Percentiles rank a stretch among this genome's conserved stretches.
Conservation (phyloP, 2,797 vertebrate species). For the Pseudopleuronectes americanus region DNA sequence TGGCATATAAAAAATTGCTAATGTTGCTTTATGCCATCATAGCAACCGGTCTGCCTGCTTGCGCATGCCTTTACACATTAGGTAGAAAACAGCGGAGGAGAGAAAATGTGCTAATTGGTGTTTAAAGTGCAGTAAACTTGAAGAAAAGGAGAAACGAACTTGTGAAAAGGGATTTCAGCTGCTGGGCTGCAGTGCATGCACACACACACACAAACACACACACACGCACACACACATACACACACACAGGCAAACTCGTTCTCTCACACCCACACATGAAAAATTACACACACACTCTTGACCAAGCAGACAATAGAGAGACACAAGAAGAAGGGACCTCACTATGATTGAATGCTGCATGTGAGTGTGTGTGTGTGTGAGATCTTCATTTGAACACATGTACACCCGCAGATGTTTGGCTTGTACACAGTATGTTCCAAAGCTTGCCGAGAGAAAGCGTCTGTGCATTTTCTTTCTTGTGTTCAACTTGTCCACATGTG, state of each 20-base stretch:
- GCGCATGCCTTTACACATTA: not conserved
- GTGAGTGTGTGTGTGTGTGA: not conserved
- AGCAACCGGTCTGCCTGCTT: slow-evolving; percentile 6
- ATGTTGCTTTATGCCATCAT: not conserved
- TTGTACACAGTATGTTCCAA: slow-evolving; percentile 22
- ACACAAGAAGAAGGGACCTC: slow-evolving; percentile 11
- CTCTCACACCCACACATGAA: slow-evolving; percentile 4
- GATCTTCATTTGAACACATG: slow-evolving; percentile 41
- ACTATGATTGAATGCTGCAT: slow-evolving; percentile 6
- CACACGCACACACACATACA: slow-evolving; percentile 8
- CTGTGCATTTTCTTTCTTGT: slow-evolving; percentile 32
- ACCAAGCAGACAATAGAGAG: slow-evolving; percentile 21
- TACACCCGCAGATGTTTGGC: slow-evolving; percentile 2
- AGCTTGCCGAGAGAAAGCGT: slow-evolving; percentile 3
- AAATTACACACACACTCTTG: slow-evolving; percentile 7
- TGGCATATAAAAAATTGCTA: not conserved
- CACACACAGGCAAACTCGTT: slow-evolving; percentile 9
- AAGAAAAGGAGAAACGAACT: not conserved
- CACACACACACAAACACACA: not conserved
- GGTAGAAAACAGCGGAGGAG: not conserved
- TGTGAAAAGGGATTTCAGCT: slow-evolving; percentile 48
- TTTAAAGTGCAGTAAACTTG: not conserved
- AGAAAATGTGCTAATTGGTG: not conserved
- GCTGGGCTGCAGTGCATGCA: slow-evolving; percentile 22
- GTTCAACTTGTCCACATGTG: slow-evolving; percentile 46